Conservation (phyloP, 2,888 invertebrate species). For the Rhamphomyia laevipes region DNA sequence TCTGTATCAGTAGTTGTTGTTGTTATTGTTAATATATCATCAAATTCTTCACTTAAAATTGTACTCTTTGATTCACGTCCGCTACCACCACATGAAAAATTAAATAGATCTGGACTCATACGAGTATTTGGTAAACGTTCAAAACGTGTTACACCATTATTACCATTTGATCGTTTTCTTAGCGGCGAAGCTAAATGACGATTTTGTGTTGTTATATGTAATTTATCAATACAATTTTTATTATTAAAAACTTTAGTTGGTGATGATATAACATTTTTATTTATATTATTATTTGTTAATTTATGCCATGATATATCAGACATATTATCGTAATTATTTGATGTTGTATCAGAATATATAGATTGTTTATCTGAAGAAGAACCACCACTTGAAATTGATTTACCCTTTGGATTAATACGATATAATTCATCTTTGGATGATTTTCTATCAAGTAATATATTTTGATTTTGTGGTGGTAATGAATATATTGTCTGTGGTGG, state of each 20-base stretch:
- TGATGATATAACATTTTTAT: constrained; percentile 31
- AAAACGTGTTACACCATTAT: constrained; percentile 14
- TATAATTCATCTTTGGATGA: not conserved
- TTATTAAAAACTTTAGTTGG: constrained; percentile 38
- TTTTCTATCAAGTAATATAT: not conserved
- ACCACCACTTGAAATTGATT: not conserved
- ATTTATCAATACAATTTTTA: not conserved
- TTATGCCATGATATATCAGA: constrained; percentile 14
- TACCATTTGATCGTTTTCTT: constrained; percentile 24
- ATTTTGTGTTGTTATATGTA: constrained; percentile 25
- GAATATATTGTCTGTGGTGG: no score
- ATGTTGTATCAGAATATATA: constrained; percentile 32
- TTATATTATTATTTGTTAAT: not conserved
- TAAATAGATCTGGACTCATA: constrained; percentile 32
- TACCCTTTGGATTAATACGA: not conserved
- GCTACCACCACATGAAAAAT: constrained; percentile 23
- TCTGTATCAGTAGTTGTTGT: constrained; percentile 28
- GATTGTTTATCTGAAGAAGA: constrained; percentile 21
- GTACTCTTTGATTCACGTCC: constrained; percentile 35
- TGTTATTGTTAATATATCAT: constrained; percentile 36
- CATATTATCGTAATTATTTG: constrained; percentile 14
- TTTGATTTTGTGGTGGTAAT: not conserved
- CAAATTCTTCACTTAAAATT: constrained; percentile 36
- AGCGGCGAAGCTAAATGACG: constrained; percentile 34
- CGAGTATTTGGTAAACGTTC: constrained; percentile 18